phyloP scores from a whole-genome alignment of 30 jellyfish, hydroid and myxozoan genomes.

The Phacellophora camtschatica region DNA sequence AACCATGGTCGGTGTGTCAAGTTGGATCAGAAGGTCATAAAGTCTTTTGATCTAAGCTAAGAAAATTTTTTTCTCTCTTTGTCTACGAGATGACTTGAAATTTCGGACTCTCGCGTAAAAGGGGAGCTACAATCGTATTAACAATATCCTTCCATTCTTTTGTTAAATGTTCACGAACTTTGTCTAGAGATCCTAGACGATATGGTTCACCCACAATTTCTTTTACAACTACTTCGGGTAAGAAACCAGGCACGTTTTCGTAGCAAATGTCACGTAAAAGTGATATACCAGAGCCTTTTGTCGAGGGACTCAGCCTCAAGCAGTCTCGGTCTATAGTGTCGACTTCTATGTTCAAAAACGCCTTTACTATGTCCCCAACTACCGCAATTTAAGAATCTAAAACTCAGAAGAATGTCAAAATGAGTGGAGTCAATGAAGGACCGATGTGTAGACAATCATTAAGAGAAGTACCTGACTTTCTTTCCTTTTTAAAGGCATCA shows the following conservation, averaged over 20 bases:
- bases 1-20: not conserved
- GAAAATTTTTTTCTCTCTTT: no score
- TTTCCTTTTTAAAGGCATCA: constrained; percentile 39
- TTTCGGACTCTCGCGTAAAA: no score
- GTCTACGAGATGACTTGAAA: no score
- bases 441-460: constrained; percentile 26
- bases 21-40: no score
- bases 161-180: no score
- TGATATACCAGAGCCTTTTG: not conserved
- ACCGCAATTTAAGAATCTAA: constrained; percentile 5
- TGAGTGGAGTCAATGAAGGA: not conserved
- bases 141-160: no score
- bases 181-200: no score
- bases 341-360: constrained; percentile 33
- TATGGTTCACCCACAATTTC: not conserved
- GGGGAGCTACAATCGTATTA: no score
- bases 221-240: not conserved
- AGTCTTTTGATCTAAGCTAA: no score
- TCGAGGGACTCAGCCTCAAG: no score
- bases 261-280: not conserved
- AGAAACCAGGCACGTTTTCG: not conserved
- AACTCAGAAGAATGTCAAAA: constrained; percentile 35
- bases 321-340: constrained; percentile 18
- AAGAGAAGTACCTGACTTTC: not conserved
- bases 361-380: constrained; percentile 27